Base-by-base conservation (phyloP, 2,888 invertebrate genomes). In the Yponomeuta sedellus region DNA sequence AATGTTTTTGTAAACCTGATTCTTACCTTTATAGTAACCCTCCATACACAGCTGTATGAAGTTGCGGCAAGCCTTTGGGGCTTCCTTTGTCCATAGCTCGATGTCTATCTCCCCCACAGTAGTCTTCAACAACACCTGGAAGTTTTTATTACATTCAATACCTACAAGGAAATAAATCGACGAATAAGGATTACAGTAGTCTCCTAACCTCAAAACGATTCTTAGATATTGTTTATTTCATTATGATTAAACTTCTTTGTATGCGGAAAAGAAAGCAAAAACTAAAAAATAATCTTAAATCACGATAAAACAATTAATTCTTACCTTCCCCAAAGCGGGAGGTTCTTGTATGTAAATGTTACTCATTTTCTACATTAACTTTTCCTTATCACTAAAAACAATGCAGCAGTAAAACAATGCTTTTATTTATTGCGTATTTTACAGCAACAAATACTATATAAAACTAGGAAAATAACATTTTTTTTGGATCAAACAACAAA, bases 281-380 rank as follows among this genome's bases (percentile, higher is more conserved):
- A n/a, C 11, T 39, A 11, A 34, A 10, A 10, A n/a, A 6, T 34
- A 1, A 3, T 5, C 44, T 25, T 61, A 16, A 44, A 16, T 16
- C 11, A 16, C 12, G 57, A 19, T 3, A 10, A 62, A 62, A 39
- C 28, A 62, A 25, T 25, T 16, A 25, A 8, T 66, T 73, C 74
- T 83, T 93, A 98, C 98, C 93, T 99, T 99, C 74, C 98, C 99
- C 62, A 95, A 93, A 0, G 99, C 97, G 11, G 97, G 97, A 12
- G 99, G 99, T 88, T 99, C 99, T 82, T 98, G 97, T 76, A 99
- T 98, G 79, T 99, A 99, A 82, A 99, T 97, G 77, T 96, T 99
- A 93, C 98, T 99, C 99, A 99, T 99, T 70, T 70, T 81, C 39
- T 10, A 12, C 44, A n/a, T 10, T 25, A 8, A 59, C 11, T 25